Conservation (phyloP, 2,113 vertebrate genomes). For the Phrynocephalus versicolor region DNA sequence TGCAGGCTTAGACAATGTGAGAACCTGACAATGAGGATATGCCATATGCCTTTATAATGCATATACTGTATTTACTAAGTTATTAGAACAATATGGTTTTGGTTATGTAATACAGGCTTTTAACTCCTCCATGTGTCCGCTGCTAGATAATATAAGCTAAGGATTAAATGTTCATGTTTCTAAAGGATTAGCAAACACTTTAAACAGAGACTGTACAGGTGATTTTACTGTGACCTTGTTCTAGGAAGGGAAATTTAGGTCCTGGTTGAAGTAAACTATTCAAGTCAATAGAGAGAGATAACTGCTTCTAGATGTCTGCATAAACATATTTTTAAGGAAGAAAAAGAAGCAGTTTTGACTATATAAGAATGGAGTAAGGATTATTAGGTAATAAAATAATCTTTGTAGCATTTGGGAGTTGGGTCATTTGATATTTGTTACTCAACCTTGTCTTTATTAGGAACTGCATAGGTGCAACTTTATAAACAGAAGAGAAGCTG, state of each 20-base stretch:
- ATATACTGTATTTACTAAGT: not conserved
- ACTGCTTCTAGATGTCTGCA: not conserved
- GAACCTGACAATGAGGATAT: not conserved
- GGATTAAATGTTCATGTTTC: slow-evolving; percentile 52
- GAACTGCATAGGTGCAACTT: not conserved
- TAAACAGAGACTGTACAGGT: slow-evolving; percentile 39
- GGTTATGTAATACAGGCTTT: slow-evolving; percentile 59
- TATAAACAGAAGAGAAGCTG: not conserved
- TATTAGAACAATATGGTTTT: slow-evolving; percentile 25
- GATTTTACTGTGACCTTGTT: slow-evolving; percentile 47
- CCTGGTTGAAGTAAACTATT: slow-evolving; percentile 27
- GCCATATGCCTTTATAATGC: not conserved
- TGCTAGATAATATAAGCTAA: slow-evolving; percentile 47
- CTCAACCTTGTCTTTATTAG: no score
- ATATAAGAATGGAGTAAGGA: not conserved
- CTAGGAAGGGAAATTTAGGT: slow-evolving; percentile 12
- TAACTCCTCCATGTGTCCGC: slow-evolving; percentile 31
- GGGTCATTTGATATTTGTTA: no score
- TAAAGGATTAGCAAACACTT: slow-evolving; percentile 41
- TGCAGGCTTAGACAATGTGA: not conserved
- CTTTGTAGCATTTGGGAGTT: not conserved
- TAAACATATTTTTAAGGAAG: not conserved
- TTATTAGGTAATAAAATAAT: not conserved
- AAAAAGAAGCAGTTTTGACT: no score
- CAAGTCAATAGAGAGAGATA: not conserved